Base-by-base conservation (phyloP, 2,113 vertebrate species). In the Corydoras maculifer region DNA sequence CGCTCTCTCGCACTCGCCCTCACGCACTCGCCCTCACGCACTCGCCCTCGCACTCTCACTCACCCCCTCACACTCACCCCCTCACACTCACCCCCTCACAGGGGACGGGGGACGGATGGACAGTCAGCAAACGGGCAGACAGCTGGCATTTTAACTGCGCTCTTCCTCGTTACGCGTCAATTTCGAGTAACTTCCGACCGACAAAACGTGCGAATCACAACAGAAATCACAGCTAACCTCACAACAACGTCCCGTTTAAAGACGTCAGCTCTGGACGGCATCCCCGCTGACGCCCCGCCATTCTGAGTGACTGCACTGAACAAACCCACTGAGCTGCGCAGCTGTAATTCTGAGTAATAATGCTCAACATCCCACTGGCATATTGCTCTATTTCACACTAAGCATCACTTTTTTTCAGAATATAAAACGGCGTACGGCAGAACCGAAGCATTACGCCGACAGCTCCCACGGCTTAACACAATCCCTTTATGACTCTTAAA, bases 261-360 rank as follows among this genome's bases (percentile, higher is more conserved):
- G 67, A 69, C 55, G 51, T 69, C 60, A 74, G 71, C 25, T 6
- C 58, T 54, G 65, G 72, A 72, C 48, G 62, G 65, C 69, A 48
- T 68, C n/a, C 32, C 74, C 35, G 49, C 61, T 48, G 57, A 60
- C 74, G 74, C 65, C 53, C 67, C 35, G 62, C 54, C 49, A 68
- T 72, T 60, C 29, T 60, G 50, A 71, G 29, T 62, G 70, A 79
- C 59, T 62, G 75, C 51, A 32, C 55, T 48, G 15, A 54, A 62
- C 11, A 62, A 62, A 15, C 69, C 69, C 53, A 31, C n/a, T 2
- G 64, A 62, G 64, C 14, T 68, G 48, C 62, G 48, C 30, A 29
- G 63, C 74, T 57, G 68, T 15, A 67, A 54, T 43, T n/a, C 65
- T 13, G 35, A 43, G 35, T 6, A n/a, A n/a, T 15, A 58, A 68